Evolutionary conservation across 2,113 vertebrate genomes (phyloP).

Genomic region (Carassius auratus): DNA sequence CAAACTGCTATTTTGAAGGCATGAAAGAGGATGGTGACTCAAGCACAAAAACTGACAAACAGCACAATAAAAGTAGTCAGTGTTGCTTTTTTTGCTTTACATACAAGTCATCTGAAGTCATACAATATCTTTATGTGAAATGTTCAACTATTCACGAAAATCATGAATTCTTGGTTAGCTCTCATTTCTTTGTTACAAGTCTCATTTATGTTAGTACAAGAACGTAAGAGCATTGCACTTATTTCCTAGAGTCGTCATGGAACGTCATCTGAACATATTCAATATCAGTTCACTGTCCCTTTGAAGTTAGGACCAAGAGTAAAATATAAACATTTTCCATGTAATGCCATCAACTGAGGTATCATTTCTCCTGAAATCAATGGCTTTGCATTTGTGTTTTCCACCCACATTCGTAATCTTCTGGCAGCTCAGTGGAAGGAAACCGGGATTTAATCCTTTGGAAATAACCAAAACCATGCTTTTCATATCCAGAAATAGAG

Average conservation of each 20-base stretch:
- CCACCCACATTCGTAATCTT: background rate
- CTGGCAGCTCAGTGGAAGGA: constrained; percentile 12
- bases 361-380: background rate
- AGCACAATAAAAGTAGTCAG: background rate
- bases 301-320: background rate
- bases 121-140: too few species aligned
- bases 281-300: too few species aligned
- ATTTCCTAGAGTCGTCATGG: too few species aligned
- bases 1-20: background rate
- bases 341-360: background rate
- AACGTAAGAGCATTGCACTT: background rate
- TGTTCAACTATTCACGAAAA: too few species aligned
- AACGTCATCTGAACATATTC: too few species aligned
- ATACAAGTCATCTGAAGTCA: background rate
- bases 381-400: background rate
- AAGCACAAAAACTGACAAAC: background rate
- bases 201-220: background rate
- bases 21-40: background rate
- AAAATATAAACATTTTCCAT: background rate
- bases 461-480: background rate
- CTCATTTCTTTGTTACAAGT: too few species aligned
- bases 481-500: background rate
- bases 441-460: background rate
- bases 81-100: background rate
- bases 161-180: background rate